These are phyloP conservation scores for Philopedon plagiatum DNA, from an alignment of 2,888 invertebrate genomes.

Conservation along the genomic window DNA sequence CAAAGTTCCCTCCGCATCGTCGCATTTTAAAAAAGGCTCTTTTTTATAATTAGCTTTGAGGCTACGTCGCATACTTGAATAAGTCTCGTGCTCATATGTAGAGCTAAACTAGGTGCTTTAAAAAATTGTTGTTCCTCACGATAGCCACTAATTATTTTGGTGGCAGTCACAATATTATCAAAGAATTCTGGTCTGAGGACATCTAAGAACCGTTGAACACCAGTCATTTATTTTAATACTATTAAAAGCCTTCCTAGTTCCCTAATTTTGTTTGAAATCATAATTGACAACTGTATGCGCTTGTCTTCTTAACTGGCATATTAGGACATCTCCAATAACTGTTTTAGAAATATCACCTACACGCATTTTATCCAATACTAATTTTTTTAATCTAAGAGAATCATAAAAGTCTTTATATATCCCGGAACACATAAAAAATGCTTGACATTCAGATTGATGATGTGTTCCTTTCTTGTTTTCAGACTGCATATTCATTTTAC, in stretches of 20 bases:
- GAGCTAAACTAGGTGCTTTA: slow-evolving; percentile 41
- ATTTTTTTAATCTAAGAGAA: no score
- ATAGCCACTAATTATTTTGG: slow-evolving; percentile 49
- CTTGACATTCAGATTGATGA: no score
- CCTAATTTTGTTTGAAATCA: no score
- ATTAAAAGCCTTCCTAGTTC: slow-evolving; percentile 39
- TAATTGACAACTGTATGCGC: no score
- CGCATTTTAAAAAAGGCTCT: neutral
- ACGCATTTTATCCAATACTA: no score
- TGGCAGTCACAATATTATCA: slow-evolving; percentile 48
- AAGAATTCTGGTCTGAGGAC: slow-evolving; percentile 50
- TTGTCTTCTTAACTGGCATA: no score
- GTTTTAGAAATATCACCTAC: no score
- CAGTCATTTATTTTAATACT: slow-evolving; percentile 24
- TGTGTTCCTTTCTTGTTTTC: no score
- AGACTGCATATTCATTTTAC: no score
- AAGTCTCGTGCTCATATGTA: slow-evolving; percentile 47
- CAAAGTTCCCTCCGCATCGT: slow-evolving; percentile 11
- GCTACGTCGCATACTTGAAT: slow-evolving; percentile 45
- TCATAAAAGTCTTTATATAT: no score
- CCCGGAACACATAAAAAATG: no score
- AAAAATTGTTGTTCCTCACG: slow-evolving; percentile 23
- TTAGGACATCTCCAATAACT: no score
- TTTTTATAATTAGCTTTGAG: slow-evolving; percentile 43
- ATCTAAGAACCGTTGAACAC: slow-evolving; percentile 48